These are phyloP conservation scores for Potamilus streckersoni DNA, from an alignment of 1,140 invertebrate species.

Conservation along the genomic window DNA sequence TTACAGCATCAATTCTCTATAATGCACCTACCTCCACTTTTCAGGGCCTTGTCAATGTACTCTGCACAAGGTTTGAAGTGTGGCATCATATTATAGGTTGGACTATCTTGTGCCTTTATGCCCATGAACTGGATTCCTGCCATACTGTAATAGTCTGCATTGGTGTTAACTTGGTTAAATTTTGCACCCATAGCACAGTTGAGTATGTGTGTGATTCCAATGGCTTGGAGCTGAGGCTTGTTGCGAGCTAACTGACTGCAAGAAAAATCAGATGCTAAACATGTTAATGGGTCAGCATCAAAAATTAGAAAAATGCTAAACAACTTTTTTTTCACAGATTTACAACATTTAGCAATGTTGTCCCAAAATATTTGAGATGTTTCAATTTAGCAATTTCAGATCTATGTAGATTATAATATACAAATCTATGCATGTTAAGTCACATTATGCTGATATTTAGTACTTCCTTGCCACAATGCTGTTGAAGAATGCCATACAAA, in stretches of 20 bases:
- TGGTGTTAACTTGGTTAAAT: slow-evolving; percentile 64
- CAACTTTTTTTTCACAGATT: not conserved
- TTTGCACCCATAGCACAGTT: slow-evolving; percentile 66
- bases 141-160: slow-evolving; percentile 76
- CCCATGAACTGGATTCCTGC: slow-evolving; percentile 82
- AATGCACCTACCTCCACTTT: slow-evolving; percentile 56
- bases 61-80: slow-evolving; percentile 82
- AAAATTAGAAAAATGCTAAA: not conserved
- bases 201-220: slow-evolving; percentile 68
- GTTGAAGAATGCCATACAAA: too few species aligned
- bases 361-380: not conserved
- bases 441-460: too few species aligned
- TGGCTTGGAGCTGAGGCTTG: slow-evolving; percentile 50
- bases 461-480: too few species aligned
- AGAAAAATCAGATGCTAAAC: slow-evolving; percentile 9
- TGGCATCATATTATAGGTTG: slow-evolving; percentile 80
- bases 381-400: not conserved
- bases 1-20: too few species aligned
- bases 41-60: slow-evolving; percentile 84
- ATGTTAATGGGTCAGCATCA: not conserved
- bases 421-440: not conserved
- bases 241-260: slow-evolving; percentile 66
- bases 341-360: not conserved
- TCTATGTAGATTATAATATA: not conserved
- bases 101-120: slow-evolving; percentile 81